phyloP scores from a whole-genome alignment of 2,113 vertebrate species.

The Neofelis nebulosa region DNA sequence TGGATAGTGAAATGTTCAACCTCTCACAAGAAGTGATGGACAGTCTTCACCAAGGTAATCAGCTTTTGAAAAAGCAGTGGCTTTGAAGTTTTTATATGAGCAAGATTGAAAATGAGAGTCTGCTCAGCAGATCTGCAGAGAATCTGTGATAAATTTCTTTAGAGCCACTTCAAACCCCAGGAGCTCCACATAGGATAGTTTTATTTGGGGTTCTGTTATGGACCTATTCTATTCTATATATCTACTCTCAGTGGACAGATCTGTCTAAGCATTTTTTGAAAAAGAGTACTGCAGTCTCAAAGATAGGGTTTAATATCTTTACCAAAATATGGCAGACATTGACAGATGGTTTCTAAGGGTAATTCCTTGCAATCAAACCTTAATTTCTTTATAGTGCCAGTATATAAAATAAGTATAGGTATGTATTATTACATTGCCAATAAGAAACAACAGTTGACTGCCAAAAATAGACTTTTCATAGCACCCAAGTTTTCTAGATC shows the following conservation, averaged over 20 bases:
- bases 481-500: not conserved
- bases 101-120: slow-evolving; percentile 44
- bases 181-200: slow-evolving; percentile 1
- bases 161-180: slow-evolving; percentile 50
- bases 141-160: slow-evolving; percentile 58
- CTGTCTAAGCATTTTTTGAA: slow-evolving; percentile 34
- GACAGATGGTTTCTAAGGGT: slow-evolving; percentile 61
- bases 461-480: slow-evolving; percentile 7
- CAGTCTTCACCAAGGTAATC: slow-evolving; percentile 12
- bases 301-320: slow-evolving; percentile 61
- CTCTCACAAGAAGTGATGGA: not conserved
- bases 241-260: slow-evolving; percentile 26
- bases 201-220: slow-evolving; percentile 57
- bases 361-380: slow-evolving; percentile 60
- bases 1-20: not conserved
- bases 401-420: slow-evolving; percentile 55
- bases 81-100: slow-evolving; percentile 24
- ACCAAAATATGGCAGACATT: slow-evolving; percentile 63
- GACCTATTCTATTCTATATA: not conserved
- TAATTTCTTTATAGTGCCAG: slow-evolving; percentile 55
- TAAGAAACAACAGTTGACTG: slow-evolving; percentile 43
- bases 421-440: slow-evolving; percentile 50
- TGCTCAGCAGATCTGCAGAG: slow-evolving; percentile 46
- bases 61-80: slow-evolving; percentile 23
- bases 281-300: slow-evolving; percentile 24